phyloP scores from a whole-genome alignment of 2,113 vertebrate genomes.

The Notarius quadriscutis region DNA sequence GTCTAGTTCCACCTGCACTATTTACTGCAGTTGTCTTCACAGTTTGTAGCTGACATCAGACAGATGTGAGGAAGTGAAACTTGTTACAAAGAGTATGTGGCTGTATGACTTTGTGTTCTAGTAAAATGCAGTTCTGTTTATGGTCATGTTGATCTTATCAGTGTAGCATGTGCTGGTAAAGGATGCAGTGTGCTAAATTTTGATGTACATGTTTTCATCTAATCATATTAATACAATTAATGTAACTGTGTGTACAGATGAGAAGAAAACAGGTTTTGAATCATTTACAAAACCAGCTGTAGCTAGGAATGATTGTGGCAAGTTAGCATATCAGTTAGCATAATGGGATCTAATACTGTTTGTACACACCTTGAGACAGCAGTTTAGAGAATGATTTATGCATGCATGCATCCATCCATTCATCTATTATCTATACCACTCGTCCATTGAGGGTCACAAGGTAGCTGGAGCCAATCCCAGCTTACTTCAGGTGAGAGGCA shows the following conservation, averaged over 20 bases:
- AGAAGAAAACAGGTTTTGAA: not conserved
- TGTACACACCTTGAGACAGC: not conserved
- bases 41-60: not conserved
- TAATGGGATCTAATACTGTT: not conserved
- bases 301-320: not conserved
- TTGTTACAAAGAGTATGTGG: not conserved
- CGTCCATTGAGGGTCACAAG: too few species aligned
- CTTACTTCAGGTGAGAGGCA: too few species aligned
- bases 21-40: not conserved
- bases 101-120: conserved; percentile 28
- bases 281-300: conserved; percentile 1
- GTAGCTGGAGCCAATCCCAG: too few species aligned
- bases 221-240: not conserved
- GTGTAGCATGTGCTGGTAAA: conserved; percentile 3
- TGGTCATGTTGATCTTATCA: conserved; percentile 23
- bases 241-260: not conserved
- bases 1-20: not conserved
- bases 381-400: not conserved
- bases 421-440: too few species aligned
- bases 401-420: too few species aligned
- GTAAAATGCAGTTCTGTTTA: conserved; percentile 29
- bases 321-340: not conserved
- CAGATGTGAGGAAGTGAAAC: conserved; percentile 24
- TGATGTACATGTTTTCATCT: not conserved
- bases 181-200: not conserved